Base-by-base conservation (phyloP, 2,888 invertebrate genomes). In the Galerucella pusilla region DNA sequence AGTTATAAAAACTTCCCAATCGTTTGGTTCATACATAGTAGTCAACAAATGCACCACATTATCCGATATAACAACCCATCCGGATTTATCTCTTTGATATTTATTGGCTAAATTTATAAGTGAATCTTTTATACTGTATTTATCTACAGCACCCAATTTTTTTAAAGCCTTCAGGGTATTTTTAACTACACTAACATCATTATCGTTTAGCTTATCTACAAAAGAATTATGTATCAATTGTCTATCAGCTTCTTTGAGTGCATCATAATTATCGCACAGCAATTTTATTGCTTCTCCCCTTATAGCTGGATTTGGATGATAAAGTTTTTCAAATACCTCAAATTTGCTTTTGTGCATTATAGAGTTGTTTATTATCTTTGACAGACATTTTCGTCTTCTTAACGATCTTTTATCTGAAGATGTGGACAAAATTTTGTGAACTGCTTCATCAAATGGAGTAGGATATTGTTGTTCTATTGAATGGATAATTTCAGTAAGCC, bases 381-480 rank as follows among this genome's bases (percentile, higher is more conserved):
- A 81, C n/a, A 86, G 79, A 46, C 76, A 77, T 75, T 81, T 82
- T 70, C 83, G 79, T 35, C 79, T 77, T 61, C 73, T 75, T 14
- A 72, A 64, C 7, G 64, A 57, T 49, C 74, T 76, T 54, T 80
- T 79, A 52, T 81, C 77, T 71, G 70, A 75, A 64, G 65, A 78
- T 16, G 83, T 60, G 25, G 82, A 80, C 85, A 92, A 89, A 35
- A 92, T 88, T 16, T 89, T 88, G 81, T 92, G 92, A 0, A 94
- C 88, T 61, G 92, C 91, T 66, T 89, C 88, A 82, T 95, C 95
- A 84, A 95, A 95, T 12, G 90, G 90, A 0, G 88, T 88, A 0
- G 96, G 93, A 85, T 95, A 95, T 80, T 92, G 91, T 5, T 87
- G 89, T 86, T 96, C 95, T 2, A 95, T 85, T 35, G 88, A 90